phyloP scores from a whole-genome alignment of 2,113 vertebrate species.

The Amblyornis subalaris region DNA sequence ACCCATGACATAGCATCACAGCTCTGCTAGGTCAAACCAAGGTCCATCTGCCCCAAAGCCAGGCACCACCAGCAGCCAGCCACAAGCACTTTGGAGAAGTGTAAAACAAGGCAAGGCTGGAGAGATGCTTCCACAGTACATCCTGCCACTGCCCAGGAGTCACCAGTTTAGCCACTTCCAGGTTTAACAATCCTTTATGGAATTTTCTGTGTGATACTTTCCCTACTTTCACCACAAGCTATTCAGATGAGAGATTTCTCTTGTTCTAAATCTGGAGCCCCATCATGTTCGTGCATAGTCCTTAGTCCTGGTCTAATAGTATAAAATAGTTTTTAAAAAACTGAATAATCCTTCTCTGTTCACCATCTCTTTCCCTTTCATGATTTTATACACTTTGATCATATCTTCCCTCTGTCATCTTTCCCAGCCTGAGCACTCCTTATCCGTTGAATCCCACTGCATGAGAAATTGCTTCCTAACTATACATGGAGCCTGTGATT shows the following conservation, averaged over 20 bases:
- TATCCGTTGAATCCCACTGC: background rate
- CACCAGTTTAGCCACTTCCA: background rate
- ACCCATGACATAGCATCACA: background rate
- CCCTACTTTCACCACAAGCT: background rate
- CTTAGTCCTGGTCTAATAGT: background rate
- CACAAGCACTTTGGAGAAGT: background rate
- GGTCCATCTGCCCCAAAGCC: background rate
- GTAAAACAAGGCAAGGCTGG: background rate
- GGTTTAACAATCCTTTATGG: background rate
- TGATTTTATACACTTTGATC: background rate
- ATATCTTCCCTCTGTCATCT: background rate
- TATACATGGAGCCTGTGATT: background rate
- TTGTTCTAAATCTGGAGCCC: background rate
- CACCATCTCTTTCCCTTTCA: background rate
- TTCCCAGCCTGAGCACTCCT: background rate
- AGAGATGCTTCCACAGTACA: background rate
- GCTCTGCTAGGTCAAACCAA: background rate
- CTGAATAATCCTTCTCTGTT: background rate
- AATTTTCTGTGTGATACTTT: background rate
- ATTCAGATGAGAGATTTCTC: background rate
- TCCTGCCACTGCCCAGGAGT: background rate
- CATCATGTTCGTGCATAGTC: background rate
- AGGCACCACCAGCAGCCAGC: background rate
- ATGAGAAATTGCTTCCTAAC: background rate
- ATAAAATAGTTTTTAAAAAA: background rate